Conservation (phyloP, 2,797 vertebrate genomes). For the Crax fasciolata region DNA sequence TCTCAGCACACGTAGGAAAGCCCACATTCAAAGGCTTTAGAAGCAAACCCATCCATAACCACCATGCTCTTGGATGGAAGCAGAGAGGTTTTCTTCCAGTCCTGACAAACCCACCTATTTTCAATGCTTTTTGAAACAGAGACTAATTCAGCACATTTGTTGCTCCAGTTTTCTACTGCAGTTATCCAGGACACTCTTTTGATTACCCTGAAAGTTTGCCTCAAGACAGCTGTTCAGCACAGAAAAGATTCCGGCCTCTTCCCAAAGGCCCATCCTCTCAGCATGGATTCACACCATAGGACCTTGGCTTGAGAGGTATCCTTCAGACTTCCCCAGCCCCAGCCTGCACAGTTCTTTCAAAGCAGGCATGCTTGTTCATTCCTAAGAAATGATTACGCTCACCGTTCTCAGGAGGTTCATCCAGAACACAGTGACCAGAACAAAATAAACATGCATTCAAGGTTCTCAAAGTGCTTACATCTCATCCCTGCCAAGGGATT, state of each 20-base stretch:
- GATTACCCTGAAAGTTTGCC: not conserved
- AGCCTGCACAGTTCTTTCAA: not conserved
- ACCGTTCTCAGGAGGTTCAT: not conserved
- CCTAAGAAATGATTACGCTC: not conserved
- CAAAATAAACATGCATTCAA: not conserved
- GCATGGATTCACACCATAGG: not conserved
- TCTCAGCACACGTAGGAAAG: not conserved
- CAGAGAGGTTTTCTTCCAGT: not conserved
- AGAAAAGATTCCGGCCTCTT: not conserved
- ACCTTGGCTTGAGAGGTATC: not conserved
- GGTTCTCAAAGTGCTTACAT: not conserved
- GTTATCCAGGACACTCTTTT: not conserved
- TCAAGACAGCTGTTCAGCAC: not conserved
- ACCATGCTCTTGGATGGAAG: not conserved
- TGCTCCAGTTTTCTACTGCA: not conserved
- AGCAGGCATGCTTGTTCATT: accelerated
- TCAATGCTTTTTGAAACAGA: not conserved
- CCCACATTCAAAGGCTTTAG: not conserved
- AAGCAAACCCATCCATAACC: not conserved
- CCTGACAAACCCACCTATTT: not conserved
- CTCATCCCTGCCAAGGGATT: not conserved
- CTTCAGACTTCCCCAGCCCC: not conserved
- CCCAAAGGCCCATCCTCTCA: not conserved
- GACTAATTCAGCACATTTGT: not conserved
- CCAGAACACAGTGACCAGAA: not conserved